Evolutionary conservation across 2,888 invertebrate species (phyloP).

Genomic region (Abrostola triplasia): DNA sequence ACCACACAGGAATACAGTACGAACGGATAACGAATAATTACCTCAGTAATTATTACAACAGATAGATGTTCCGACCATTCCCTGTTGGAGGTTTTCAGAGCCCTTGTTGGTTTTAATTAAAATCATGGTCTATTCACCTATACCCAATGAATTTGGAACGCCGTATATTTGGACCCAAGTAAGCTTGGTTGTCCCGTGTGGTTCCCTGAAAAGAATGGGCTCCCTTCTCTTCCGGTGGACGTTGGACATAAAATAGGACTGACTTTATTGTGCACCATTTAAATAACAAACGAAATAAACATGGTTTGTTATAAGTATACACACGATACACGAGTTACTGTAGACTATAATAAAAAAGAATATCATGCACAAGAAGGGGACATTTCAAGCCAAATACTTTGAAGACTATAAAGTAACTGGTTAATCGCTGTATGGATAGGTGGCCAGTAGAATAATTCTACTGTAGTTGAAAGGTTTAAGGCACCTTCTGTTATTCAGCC

Average conservation of each 20-base stretch:
- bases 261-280: no score
- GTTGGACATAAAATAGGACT: not conserved
- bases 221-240: not conserved
- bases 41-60: conserved; percentile 34
- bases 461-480: no score
- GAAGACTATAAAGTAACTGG: no score
- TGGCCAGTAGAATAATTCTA: no score
- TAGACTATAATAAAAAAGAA: no score
- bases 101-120: conserved; percentile 37
- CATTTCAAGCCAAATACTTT: no score
- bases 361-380: no score
- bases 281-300: no score
- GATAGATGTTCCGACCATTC: conserved; percentile 26
- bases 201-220: not conserved
- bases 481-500: not conserved
- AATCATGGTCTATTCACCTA: conserved; percentile 10
- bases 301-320: no score
- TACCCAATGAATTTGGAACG: conserved; percentile 1
- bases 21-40: conserved; percentile 32
- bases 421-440: no score
- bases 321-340: no score
- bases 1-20: conserved; percentile 27
- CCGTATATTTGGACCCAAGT: not conserved
- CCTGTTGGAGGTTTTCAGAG: conserved; percentile 13
- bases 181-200: not conserved